Base-by-base conservation (phyloP, 1,140 invertebrate genomes). In the Drosophila oshimai region DNA sequence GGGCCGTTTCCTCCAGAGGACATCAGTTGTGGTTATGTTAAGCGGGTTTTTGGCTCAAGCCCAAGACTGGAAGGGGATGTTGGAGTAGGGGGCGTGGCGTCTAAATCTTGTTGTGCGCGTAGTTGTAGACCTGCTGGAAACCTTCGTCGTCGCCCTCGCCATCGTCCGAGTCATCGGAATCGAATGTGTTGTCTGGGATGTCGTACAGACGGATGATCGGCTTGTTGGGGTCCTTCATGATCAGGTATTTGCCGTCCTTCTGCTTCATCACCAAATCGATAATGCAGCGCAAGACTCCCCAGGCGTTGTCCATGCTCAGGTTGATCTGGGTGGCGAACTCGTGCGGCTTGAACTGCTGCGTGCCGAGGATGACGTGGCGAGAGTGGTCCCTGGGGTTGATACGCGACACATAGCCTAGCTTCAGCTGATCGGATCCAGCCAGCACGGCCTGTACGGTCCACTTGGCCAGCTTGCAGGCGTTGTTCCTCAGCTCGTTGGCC, bases 151-250 rank as follows among this genome's bases (percentile, higher is more conserved):
- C 97, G 18, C 97, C 79, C 41, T 96, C 96, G 17, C 75, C 78
- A 37, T 97, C 96, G 28, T 98, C 97, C 9, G 98, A 97, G 37
- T 96, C 97, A 90, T 99, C 98, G n/a, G 97, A 98, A 90, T 99
- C 98, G 92, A 99, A 99, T 2, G 98, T 99, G 90, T 99, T 98
- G 92, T 99, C 97, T 31, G 98, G 98, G 89, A 99, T 99, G 92
- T 99, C 97, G 89, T 99, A 99, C 45, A 99, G 93, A 65, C 98
- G 95, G 76, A 99, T 97, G 92, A 99, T 95, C 2, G 97, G 97
- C 95, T 99, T 99, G 91, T 99, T 99, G 0, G 99, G 99, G 92
- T 99, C 99, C 91, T 99, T 99, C 96, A 99, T 98, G 62, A 99
- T 98, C 50, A 99, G 93, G 91, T 99, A 99, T 92, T 96, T 96